phyloP scores from a whole-genome alignment of 1,140 invertebrate genomes.

The Drosophila subobscura region DNA sequence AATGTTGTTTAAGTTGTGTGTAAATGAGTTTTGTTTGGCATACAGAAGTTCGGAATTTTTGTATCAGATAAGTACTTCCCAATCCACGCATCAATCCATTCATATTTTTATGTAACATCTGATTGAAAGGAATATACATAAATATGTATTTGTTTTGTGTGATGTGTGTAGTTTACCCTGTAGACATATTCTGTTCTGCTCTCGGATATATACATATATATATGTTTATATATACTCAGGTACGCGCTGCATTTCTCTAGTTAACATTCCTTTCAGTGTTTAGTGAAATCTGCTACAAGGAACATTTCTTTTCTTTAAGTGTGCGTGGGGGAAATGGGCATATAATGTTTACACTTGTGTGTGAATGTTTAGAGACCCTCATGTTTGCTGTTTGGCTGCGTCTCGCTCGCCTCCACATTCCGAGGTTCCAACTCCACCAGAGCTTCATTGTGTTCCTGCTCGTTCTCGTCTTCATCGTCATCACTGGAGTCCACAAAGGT shows the following conservation, averaged over 20 bases:
- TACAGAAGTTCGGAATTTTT: no score
- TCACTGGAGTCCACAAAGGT: conserved; percentile 74
- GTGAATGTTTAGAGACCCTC: conserved; percentile 12
- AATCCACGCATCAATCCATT: conserved; percentile 1
- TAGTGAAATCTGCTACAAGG: conserved; percentile 46
- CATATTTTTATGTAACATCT: conserved; percentile 9
- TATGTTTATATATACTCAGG: conserved; percentile 62
- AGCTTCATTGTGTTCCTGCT: neutral
- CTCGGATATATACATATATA: conserved; percentile 29
- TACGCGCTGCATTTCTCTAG: conserved; percentile 77
- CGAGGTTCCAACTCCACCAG: conserved; percentile 13
- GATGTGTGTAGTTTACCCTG: conserved; percentile 54
- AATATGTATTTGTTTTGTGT: conserved; percentile 12
- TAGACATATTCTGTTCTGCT: conserved; percentile 35
- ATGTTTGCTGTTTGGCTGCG: conserved; percentile 20
- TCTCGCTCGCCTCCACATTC: conserved; percentile 45
- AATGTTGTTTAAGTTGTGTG: no score
- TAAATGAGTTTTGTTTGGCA: no score
- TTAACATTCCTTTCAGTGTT: conserved; percentile 55
- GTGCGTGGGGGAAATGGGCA: conserved; percentile 11
- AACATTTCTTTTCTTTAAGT: conserved; percentile 46
- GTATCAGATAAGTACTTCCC: no score
- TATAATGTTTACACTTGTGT: neutral
- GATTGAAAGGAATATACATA: conserved; percentile 51
- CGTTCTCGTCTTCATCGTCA: conserved; percentile 50